Conservation (phyloP, 2,888 invertebrate species). For the Deilephila porcellus region DNA sequence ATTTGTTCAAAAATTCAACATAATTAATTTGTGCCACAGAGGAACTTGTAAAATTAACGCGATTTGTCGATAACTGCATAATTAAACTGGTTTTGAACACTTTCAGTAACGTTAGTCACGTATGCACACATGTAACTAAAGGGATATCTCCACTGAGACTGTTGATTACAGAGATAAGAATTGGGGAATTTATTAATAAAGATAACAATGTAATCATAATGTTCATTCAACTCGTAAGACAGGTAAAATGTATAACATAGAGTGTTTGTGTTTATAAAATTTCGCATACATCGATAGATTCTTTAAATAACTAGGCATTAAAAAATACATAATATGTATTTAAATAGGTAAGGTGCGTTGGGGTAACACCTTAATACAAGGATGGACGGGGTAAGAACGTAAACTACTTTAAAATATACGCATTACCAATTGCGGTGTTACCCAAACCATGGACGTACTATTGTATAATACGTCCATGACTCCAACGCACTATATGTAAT, state of each 20-base stretch:
- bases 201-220: slow-evolving; percentile 59
- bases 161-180: slow-evolving; percentile 71
- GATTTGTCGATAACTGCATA: slow-evolving; percentile 73
- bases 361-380: too few species aligned
- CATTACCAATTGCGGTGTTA: too few species aligned
- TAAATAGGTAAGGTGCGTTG: too few species aligned
- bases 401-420: too few species aligned
- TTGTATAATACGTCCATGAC: too few species aligned
- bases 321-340: too few species aligned
- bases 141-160: slow-evolving; percentile 57
- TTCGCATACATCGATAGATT: too few species aligned
- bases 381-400: too few species aligned
- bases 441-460: too few species aligned
- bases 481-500: too few species aligned
- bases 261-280: background rate
- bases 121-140: slow-evolving; percentile 52
- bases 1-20: slow-evolving; percentile 70
- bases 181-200: slow-evolving; percentile 60
- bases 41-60: slow-evolving; percentile 71
- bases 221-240: slow-evolving; percentile 58
- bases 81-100: slow-evolving; percentile 39
- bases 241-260: background rate
- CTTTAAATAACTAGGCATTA: too few species aligned
- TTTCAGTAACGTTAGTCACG: slow-evolving; percentile 50
- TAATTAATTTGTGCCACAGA: slow-evolving; percentile 76